Base-by-base conservation (phyloP, 2,113 vertebrate genomes). In the Galeopterus variegatus region DNA sequence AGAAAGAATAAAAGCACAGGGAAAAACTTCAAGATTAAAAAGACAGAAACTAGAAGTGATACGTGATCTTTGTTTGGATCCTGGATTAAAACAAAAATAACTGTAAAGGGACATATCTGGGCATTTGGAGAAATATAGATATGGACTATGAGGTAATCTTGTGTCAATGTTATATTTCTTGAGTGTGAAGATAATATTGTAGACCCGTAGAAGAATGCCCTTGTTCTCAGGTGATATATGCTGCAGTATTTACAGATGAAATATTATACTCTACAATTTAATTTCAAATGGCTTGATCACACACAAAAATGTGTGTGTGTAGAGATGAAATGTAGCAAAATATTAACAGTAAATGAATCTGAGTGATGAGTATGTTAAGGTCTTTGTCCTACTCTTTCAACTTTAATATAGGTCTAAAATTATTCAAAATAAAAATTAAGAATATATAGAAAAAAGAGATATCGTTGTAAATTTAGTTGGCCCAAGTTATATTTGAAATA, bases 361-460 rank as follows among this genome's bases (percentile, higher is more conserved):
- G 64, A 92, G 26, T 79, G 17, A 48, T 50, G n/a, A 93, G 8
- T 64, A 70, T 26, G 60, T 36, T 54, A 83, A 80, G 72, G 45
- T n/a, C 58, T 41, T 67, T 83, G 8, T 67, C 23, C 11, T 65
- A 73, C 21, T 81, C 33, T 83, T 94, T 81, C 36, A 58, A 82
- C 13, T 76, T 96, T 95, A 54, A 91, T 48, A 80, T 26, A 81
- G 45, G 33, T 81, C 45, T 90, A 65, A 94, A 96, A 70, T 75
- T 72, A 60, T 69, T 95, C 56, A 89, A 96, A 90, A 93, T 89
- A 80, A 97, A 95, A 84, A 48, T 8, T 70, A 33, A 56, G 5
- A 67, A 60, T 11, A 41, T 77, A 64, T 54, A 79, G 64, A 19
- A 60, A 87, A 88, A 76, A 72, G 41, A 94, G 31, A 80, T 3